Evolutionary conservation across 2,888 invertebrate genomes (phyloP), one percentile per base, ranked within the genome.

Genomic region (Agriotes lineatus): DNA sequence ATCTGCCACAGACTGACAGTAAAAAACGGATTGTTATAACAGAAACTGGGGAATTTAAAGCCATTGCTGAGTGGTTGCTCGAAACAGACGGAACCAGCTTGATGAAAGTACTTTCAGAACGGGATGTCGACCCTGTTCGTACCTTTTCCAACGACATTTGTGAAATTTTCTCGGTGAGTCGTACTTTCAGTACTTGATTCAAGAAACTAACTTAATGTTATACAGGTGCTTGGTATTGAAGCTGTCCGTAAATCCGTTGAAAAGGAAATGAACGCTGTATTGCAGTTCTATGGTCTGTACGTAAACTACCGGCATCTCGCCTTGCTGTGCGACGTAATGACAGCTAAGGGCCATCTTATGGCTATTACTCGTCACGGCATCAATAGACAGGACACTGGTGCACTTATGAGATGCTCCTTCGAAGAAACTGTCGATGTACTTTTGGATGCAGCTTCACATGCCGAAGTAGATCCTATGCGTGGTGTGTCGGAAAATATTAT

Each of bases 341-440:
- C 99, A 1, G 97, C 98, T 18, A 99, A 99, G 85, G 99, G 99
- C 82, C 99, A 99, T 86, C 90, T 99, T 83, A 99, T 99, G 99
- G 99, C 99, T 74, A 99, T 99, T 83, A 99, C 99, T 39, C 96
- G 99, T 88, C 99, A 99, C 89, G 99, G 99, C 81, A 99, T 99
- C 83, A 99, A 99, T 86, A 89, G 96, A 76, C 96, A 97, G 83
- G 98, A 99, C 79, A 98, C 98, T 66, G 99, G 99, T 73, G 97
- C 98, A 9, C 90, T 99, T 66, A 99, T 99, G 96, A 92, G 99
- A 85, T 99, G 99, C 84, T 99, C 99, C n/a, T 99, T 99, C 84
- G 99, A 99, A 86, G 99, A 99, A 90, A 99, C 99, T 0, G 99
- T 98, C 0, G 98, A 99, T 81, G 98, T 99, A 69, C 85, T 99